phyloP scores from a whole-genome alignment of 2,797 vertebrate species.

The Gymnothorax javanicus region DNA sequence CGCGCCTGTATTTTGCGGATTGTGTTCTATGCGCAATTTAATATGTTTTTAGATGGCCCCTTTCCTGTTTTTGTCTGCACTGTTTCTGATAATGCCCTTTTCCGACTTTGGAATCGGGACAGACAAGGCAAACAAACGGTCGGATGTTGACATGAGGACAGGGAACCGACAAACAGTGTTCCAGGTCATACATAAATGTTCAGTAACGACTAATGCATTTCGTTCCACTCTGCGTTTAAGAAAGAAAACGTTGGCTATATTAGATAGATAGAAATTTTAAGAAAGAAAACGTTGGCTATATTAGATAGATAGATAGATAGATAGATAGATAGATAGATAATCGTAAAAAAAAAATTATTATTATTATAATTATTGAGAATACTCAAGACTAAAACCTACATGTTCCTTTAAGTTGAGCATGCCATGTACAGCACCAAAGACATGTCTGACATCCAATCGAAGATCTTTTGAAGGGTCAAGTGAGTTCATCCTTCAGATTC shows the following conservation, averaged over 20 bases:
- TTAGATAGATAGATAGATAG: background rate
- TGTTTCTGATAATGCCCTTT: conserved; percentile 54
- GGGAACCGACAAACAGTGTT: conserved; percentile 53
- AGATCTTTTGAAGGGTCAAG: background rate
- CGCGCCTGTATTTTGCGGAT: background rate
- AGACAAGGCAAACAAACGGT: conserved; percentile 40
- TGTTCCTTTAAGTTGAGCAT: background rate
- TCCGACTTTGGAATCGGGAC: conserved; percentile 73
- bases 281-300: too few relatives aligned
- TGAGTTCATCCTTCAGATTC: background rate
- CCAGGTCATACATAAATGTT: background rate
- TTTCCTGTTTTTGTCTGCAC: conserved; percentile 47
- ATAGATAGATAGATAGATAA: background rate
- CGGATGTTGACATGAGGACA: conserved; percentile 60
- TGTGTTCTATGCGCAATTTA: background rate
- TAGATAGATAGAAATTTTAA: too few relatives aligned
- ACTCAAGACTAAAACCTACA: background rate
- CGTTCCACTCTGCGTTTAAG: background rate
- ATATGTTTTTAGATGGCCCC: conserved; percentile 4
- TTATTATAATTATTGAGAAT: background rate
- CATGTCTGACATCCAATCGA: background rate
- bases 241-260: too few relatives aligned
- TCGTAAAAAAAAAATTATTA: background rate
- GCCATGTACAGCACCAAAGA: background rate
- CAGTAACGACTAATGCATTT: background rate